A percentile compares a stretch with the other conserved stretches of the same genome.
These are phyloP conservation scores for Hipparchia sbordonii DNA, from an alignment of 2,888 invertebrate genomes.

Conservation along the genomic window DNA sequence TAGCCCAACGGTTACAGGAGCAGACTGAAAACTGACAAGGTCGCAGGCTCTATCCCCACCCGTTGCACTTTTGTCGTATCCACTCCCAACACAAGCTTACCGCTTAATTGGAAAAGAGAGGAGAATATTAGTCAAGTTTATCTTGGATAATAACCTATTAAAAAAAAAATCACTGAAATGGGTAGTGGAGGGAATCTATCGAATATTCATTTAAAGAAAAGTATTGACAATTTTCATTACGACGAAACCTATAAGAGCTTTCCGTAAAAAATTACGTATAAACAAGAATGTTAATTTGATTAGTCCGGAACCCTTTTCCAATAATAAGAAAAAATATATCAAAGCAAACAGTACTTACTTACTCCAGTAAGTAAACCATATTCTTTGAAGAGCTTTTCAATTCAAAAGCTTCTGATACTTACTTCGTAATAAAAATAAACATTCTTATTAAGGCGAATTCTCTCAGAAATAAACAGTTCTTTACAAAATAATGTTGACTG, in stretches of 20 bases:
- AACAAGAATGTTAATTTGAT: neutral
- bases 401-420: slow-evolving; percentile 21
- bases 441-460: slow-evolving; percentile 17
- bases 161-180: too few relatives aligned
- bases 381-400: slow-evolving; percentile 12
- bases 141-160: too few relatives aligned
- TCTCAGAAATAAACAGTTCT: neutral
- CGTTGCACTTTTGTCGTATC: too few relatives aligned
- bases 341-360: slow-evolving; percentile 8
- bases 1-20: too few relatives aligned
- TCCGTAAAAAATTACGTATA: neutral
- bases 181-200: too few relatives aligned
- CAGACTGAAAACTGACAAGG: too few relatives aligned
- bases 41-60: too few relatives aligned
- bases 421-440: slow-evolving; percentile 25
- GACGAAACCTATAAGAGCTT: neutral
- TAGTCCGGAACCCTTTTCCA: slow-evolving; percentile 13
- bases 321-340: slow-evolving; percentile 17
- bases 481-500: slow-evolving; percentile 14
- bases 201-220: too few relatives aligned
- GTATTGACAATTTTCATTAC: too few relatives aligned
- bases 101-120: too few relatives aligned
- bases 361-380: slow-evolving; percentile 8
- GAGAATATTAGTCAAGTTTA: too few relatives aligned
- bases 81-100: too few relatives aligned